Evolutionary conservation across 2,888 invertebrate genomes (phyloP), one percentile per base, ranked within the genome.

Genomic region (Agrochola litura): DNA sequence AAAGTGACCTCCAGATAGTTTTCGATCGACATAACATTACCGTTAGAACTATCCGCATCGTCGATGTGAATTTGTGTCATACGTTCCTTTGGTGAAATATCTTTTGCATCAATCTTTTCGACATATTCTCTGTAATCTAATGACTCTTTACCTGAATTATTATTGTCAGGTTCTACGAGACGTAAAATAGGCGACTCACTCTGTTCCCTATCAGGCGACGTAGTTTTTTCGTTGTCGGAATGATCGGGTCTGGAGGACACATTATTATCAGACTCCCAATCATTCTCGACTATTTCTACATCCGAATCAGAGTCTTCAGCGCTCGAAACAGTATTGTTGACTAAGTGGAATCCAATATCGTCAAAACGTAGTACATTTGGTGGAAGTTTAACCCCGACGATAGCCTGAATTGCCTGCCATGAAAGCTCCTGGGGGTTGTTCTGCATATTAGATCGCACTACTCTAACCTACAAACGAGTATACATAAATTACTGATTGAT

Each of bases 381-480:
- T 89, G 97, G 97, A 90, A 97, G 95, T 94, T 97, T 97, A 93
- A 97, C 97, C 94, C 97, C 97, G 91, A 97, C 96, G 89, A 97
- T 97, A 95, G 96, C 94, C 93, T 97, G 96, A 92, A 97, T 97
- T 93, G 97, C 97, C 94, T 97, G 96, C 97, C 97, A 97, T 96
- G 97, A 97, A 95, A 97, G 97, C 96, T 97, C 96, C 95, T 97
- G 97, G 96, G 97, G 97, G 96, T 97, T 96, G 96, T 95, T 96
- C 96, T 97, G 97, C 97, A 97, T 97, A 96, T 96, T 96, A 96
- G 94, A 95, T 95, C 95, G 96, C 93, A 95, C 96, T 96, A 97
- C 93, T 96, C 93, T 97, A 97, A 97, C 97, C 97, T 97, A 97
- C 93, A 97, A 97, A 97, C 93, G 95, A 95, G 94, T 94, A 93